Conservation (phyloP, 1,140 invertebrate species). For the Drosophila teissieri region DNA sequence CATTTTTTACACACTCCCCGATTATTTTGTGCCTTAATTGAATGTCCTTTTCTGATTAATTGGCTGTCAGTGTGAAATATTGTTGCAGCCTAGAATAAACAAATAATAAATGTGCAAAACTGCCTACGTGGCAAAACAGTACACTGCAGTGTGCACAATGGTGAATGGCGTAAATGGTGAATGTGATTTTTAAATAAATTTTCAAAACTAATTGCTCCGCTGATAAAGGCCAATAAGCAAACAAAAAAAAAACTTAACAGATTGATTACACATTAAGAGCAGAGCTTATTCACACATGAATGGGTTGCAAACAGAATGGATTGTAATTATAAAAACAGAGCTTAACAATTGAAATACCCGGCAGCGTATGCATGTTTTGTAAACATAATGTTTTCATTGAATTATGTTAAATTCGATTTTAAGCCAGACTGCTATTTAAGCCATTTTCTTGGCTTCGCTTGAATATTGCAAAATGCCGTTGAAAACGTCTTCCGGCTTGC, state of each 20-base stretch:
- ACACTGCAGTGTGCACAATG: constrained; percentile 61
- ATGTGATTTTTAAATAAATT: constrained; percentile 48
- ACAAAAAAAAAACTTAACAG: constrained; percentile 32
- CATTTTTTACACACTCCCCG: constrained; percentile 36
- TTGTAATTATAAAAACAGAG: constrained; percentile 28
- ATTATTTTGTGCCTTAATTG: constrained; percentile 82
- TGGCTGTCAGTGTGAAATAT: constrained; percentile 79
- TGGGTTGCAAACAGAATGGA: constrained; percentile 11
- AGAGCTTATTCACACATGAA: constrained; percentile 43
- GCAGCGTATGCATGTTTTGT: constrained; percentile 6
- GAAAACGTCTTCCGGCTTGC: constrained; percentile 36
- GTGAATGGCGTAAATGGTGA: constrained; percentile 56
- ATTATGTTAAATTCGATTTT: constrained; percentile 12
- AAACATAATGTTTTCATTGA: constrained; percentile 19
- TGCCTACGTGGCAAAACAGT: constrained; percentile 58
- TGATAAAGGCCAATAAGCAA: constrained; percentile 53
- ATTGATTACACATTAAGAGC: constrained; percentile 50
- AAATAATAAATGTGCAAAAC: constrained; percentile 78
- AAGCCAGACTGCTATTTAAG: not conserved
- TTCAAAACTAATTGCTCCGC: constrained; percentile 65
- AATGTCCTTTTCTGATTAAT: constrained; percentile 83
- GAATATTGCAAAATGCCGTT: constrained; percentile 50
- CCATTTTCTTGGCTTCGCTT: constrained; percentile 34
- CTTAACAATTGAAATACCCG: constrained; percentile 10
- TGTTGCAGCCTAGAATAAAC: constrained; percentile 67